Conservation (phyloP, 2,113 vertebrate genomes). For the Chitala chitala region DNA sequence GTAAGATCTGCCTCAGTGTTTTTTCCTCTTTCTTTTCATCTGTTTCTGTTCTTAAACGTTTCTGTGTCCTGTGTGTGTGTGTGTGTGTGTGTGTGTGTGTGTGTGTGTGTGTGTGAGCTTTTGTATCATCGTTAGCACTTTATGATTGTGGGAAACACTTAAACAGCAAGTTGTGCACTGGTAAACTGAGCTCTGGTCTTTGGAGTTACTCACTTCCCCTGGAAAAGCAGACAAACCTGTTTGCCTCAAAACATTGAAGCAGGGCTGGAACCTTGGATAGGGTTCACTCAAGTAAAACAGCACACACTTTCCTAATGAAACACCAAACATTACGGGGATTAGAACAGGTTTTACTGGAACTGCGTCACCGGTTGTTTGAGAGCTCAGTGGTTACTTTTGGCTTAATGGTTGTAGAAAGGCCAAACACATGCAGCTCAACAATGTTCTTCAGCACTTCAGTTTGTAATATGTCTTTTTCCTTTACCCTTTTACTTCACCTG, state of each 20-base stretch:
- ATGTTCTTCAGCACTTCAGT: too few relatives aligned
- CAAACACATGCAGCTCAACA: too few relatives aligned
- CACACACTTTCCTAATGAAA: neutral
- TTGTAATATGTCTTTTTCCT: too few relatives aligned
- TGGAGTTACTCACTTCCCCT: neutral
- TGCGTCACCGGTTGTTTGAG: neutral
- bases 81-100: neutral
- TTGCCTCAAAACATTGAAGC: neutral
- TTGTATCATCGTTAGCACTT: too few relatives aligned
- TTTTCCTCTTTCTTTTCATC: neutral
- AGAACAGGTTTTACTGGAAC: slow-evolving; percentile 1
- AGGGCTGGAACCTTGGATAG: neutral
- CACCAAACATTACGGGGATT: neutral
- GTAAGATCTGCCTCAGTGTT: slow-evolving; percentile 54
- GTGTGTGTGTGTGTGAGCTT: neutral
- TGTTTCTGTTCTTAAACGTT: too few relatives aligned
- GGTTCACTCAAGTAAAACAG: too few relatives aligned
- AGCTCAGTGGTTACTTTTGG: too few relatives aligned
- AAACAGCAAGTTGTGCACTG: too few relatives aligned
- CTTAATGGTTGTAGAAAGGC: too few relatives aligned
- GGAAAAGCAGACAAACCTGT: slow-evolving; percentile 1
- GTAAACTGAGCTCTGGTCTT: neutral
- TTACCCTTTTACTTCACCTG: too few relatives aligned
- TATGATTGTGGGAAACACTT: too few relatives aligned
- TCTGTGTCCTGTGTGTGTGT: neutral